A percentile compares a stretch with the other conserved stretches of the same genome.
These are phyloP conservation scores for Acridotheres tristis DNA, from an alignment of 2,797 vertebrate species.

Conservation along the genomic window DNA sequence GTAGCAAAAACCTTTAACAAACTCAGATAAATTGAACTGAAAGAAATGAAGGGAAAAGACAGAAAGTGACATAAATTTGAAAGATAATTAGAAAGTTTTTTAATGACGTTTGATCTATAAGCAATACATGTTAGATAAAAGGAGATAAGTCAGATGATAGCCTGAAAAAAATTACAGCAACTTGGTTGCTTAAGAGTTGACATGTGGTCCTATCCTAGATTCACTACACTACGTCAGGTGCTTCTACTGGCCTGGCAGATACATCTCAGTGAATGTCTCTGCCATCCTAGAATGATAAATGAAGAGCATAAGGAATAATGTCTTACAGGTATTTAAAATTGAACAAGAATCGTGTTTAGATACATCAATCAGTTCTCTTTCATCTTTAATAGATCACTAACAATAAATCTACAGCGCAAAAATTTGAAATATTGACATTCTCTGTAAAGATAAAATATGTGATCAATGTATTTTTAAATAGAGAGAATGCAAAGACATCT, in stretches of 20 bases:
- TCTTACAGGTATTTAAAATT: neutral
- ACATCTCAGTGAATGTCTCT: neutral
- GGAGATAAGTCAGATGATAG: neutral
- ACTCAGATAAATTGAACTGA: neutral
- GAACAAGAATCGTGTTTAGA: neutral
- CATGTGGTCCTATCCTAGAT: neutral
- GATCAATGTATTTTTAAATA: neutral
- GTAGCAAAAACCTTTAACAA: neutral
- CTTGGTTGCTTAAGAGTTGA: neutral
- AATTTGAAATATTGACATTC: neutral
- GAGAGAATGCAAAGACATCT: neutral
- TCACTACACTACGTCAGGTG: neutral
- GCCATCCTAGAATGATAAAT: neutral
- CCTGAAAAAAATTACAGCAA: neutral
- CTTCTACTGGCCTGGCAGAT: neutral
- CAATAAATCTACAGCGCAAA: neutral
- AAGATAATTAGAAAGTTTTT: neutral
- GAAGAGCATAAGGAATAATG: neutral
- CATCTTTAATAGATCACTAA: conserved; percentile 4
- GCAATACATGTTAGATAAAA: neutral
- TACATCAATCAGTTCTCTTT: neutral
- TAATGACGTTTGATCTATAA: neutral
- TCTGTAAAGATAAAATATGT: neutral
- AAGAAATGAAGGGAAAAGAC: neutral
- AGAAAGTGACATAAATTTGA: neutral